Base-by-base conservation (phyloP, 1,140 invertebrate species). In the Hylaeus anthracinus region DNA sequence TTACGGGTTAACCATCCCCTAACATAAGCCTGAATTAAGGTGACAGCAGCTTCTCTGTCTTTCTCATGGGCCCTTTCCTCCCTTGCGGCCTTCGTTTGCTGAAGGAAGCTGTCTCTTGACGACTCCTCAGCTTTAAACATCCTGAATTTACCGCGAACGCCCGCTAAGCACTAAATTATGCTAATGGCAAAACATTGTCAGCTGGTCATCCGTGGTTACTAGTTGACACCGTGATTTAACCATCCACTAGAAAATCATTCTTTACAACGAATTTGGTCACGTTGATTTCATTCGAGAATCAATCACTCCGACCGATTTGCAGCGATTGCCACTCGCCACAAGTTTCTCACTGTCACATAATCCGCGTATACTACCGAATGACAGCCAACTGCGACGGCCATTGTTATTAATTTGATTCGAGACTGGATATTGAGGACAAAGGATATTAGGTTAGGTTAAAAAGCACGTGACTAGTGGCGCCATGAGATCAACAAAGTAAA, bases 31-130 rank as follows among this genome's bases (percentile, higher is more conserved):
- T 98, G 97, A 82, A 98, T 95, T 78, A 94, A 92, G 9, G 95
- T 94, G 69, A 95, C 95, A 15, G 97, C 97, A 76, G 94, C 92
- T 89, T 98, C 96, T 61, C 95, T 94, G 82, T 96, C 95, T 91
- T 97, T 97, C 88, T 98, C 98, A 67, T 96, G 93, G 3, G 97
- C 97, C 82, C 98, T 94, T 92, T 98, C 97, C 88, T 95, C 96
- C 82, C 98, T 94, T 8, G 97, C 97, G 43, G 96, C 97, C 93
- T 98, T 98, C 3, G 97, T 97, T 88, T 97, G 96, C 89, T 97
- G 96, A 84, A 97, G 93, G 89, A 97, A 97, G 83, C 90, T 94
- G 75, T 93, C 94, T 89, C 96, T 96, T 41, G 94, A 92, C 26
- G 94, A 95, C 87, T 95, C 95, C 39, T 94, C 92, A 79, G 94